phyloP scores from a whole-genome alignment of 2,797 vertebrate species.

The Epinephelus coioides region DNA sequence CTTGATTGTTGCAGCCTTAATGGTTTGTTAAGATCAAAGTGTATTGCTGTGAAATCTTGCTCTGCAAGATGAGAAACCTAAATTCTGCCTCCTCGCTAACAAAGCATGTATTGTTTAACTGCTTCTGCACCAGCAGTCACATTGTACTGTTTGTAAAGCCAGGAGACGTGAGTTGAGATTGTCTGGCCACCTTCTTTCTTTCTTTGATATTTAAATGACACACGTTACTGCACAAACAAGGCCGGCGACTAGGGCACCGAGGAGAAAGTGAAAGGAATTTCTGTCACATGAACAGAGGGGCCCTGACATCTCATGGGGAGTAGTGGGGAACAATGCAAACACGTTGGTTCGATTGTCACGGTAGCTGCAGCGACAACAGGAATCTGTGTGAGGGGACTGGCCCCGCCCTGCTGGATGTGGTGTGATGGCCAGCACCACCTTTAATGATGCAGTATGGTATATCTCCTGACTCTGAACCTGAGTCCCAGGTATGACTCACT shows the following conservation, averaged over 20 bases:
- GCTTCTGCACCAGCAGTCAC: slow-evolving; percentile 41
- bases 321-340: slow-evolving; percentile 58
- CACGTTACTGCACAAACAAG: slow-evolving; percentile 41
- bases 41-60: slow-evolving; percentile 28
- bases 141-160: slow-evolving; percentile 38
- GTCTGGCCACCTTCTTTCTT: slow-evolving; percentile 51
- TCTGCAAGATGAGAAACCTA: slow-evolving; percentile 23
- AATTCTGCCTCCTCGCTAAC: slow-evolving; percentile 37
- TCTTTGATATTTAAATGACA: slow-evolving; percentile 81
- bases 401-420: slow-evolving; percentile 22
- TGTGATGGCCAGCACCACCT: slow-evolving; percentile 3
- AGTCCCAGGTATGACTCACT: background rate
- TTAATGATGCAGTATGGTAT: background rate
- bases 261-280: slow-evolving; percentile 54
- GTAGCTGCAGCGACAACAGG: slow-evolving; percentile 33
- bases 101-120: slow-evolving; percentile 58
- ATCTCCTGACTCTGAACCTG: background rate
- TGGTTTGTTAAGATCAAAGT: slow-evolving; percentile 23
- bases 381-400: slow-evolving; percentile 17
- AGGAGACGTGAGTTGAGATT: slow-evolving; percentile 47
- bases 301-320: slow-evolving; percentile 61
- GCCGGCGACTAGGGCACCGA: slow-evolving; percentile 15
- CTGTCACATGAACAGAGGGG: slow-evolving; percentile 57
- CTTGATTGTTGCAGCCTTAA: background rate
- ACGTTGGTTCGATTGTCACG: slow-evolving; percentile 69